phyloP scores from a whole-genome alignment of 37 sponge, comb jelly and placozoan genomes.

The Tethya wilhelma region DNA sequence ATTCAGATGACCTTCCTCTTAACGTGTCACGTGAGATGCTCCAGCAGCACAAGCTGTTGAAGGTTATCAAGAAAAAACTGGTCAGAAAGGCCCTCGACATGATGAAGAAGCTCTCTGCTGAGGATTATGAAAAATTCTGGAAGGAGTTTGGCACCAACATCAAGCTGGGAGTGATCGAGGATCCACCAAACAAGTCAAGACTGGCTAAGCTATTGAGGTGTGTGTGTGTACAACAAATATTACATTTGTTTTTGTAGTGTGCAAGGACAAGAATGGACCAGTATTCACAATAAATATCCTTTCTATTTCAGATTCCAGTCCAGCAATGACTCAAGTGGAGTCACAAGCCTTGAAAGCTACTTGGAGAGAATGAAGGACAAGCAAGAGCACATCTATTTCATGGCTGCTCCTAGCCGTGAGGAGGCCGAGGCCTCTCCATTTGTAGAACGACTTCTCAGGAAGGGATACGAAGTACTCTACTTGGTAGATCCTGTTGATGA shows the following conservation, averaged over 20 bases:
- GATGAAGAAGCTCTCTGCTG: constrained; percentile 92
- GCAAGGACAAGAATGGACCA: background rate
- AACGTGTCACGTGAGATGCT: constrained; percentile 98
- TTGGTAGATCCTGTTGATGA: constrained; percentile 96
- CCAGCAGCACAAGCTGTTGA: constrained; percentile 98
- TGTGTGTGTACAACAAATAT: background rate
- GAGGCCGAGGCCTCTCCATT: constrained; percentile 94
- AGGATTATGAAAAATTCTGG: constrained; percentile 93
- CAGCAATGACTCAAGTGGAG: constrained; percentile 65
- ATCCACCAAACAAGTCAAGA: constrained; percentile 82
- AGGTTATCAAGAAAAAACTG: constrained; percentile 98
- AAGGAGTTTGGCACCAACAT: constrained; percentile 87
- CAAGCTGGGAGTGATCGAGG: constrained; percentile 94
- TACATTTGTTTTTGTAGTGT: background rate
- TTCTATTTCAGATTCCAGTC: constrained; percentile 79
- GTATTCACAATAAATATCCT: background rate
- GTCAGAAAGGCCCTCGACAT: constrained; percentile 98
- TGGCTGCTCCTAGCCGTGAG: constrained; percentile 71
- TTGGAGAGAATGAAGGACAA: constrained; percentile 97
- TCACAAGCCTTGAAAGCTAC: constrained; percentile 90
- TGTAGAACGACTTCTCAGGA: constrained; percentile 92
- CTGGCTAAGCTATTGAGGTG: constrained; percentile 92
- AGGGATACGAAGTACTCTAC: constrained; percentile 96
- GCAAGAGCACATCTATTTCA: constrained; percentile 98
- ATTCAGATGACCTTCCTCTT: constrained; percentile 97